Conservation (phyloP, 2,113 vertebrate genomes). For the Mixornis gularis region DNA sequence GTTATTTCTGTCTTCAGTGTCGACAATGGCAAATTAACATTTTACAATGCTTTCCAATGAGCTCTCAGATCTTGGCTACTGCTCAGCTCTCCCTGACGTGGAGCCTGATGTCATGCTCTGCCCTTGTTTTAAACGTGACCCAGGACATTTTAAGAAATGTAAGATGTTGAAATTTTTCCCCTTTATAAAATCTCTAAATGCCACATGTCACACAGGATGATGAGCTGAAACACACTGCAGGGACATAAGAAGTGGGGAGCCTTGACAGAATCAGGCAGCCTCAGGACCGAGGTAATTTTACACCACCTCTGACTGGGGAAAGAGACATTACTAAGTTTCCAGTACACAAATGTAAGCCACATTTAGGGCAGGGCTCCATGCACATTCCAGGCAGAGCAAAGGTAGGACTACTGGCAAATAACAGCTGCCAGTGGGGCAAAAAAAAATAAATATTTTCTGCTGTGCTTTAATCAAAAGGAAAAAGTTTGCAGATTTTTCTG, state of each 20-base stretch:
- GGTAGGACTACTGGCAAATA: not conserved
- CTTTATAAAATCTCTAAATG: not conserved
- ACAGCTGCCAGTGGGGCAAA: not conserved
- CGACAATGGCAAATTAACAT: conserved; percentile 54
- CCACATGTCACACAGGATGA: not conserved
- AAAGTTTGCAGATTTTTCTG: conserved; percentile 30
- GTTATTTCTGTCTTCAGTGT: conserved; percentile 58
- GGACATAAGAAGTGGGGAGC: not conserved
- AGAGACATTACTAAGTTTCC: not conserved
- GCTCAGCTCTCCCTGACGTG: conserved; percentile 27
- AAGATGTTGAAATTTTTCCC: not conserved
- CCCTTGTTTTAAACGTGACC: conserved; percentile 20
- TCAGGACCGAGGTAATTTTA: not conserved
- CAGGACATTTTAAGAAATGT: not conserved
- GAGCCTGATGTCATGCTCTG: conserved; percentile 43
- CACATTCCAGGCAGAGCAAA: not conserved
- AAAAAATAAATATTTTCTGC: not conserved
- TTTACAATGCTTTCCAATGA: conserved; percentile 56
- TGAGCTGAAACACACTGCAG: not conserved
- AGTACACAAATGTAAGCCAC: not conserved
- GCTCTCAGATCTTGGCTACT: conserved; percentile 33
- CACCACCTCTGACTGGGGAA: not conserved
- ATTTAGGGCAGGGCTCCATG: not conserved
- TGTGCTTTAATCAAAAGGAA: not conserved
- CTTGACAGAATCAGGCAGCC: not conserved